Conservation (phyloP, 2,113 vertebrate genomes). For the Pao palembangensis region DNA sequence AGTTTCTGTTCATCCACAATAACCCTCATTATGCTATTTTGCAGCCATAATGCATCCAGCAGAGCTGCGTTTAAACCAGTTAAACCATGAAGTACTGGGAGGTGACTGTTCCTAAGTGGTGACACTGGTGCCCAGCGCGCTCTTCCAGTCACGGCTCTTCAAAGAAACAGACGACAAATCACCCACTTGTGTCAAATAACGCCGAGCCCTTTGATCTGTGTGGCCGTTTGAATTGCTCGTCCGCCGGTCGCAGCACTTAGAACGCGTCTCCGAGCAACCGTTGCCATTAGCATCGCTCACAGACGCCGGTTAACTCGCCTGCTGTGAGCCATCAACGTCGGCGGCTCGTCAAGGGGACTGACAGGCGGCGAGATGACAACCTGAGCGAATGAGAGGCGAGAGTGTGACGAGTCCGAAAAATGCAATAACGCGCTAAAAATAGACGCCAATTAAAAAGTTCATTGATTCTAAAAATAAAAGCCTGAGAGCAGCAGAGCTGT, state of each 20-base stretch:
- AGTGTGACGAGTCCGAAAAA: not conserved
- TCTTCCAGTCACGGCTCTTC: not conserved
- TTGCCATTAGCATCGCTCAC: not conserved
- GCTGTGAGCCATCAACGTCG: not conserved
- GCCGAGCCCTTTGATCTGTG: not conserved
- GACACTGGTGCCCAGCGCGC: not conserved
- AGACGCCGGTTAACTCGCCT: not conserved
- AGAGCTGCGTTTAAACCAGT: conserved; percentile 25
- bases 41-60: conserved; percentile 45
- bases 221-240: too few species aligned
- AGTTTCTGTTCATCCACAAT: conserved; percentile 1
- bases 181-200: too few species aligned
- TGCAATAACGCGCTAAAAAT: not conserved
- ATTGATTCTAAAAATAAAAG: not conserved
- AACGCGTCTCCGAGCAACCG: not conserved
- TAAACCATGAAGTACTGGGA: conserved; percentile 31
- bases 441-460: not conserved
- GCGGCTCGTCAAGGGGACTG: conserved; percentile 17
- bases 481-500: not conserved
- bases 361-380: conserved; percentile 3
- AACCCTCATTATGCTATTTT: conserved; percentile 43
- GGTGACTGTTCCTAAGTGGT: conserved; percentile 12
- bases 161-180: not conserved
- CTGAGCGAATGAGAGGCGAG: not conserved
- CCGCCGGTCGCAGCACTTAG: too few species aligned